Conservation (phyloP, 2,113 vertebrate species). For the Triplophysa dalaica region DNA sequence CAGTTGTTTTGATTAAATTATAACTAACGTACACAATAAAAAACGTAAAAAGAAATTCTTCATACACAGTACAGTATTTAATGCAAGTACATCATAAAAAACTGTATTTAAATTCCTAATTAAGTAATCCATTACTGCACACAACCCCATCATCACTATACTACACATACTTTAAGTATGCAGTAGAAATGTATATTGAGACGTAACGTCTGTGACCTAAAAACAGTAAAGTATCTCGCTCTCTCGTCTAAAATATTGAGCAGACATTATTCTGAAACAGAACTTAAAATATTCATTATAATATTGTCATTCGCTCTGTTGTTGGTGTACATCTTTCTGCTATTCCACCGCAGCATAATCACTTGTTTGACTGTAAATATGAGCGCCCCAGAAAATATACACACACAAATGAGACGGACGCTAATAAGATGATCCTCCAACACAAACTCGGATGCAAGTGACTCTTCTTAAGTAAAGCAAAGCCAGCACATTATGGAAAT, state of each 20-base stretch:
- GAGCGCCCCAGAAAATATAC: background rate
- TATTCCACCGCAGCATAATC: background rate
- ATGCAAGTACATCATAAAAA: too few relatives aligned
- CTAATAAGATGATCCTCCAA: conserved; percentile 14
- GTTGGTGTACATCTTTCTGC: background rate
- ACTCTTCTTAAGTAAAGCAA: conserved; percentile 9
- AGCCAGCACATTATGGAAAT: conserved; percentile 30
- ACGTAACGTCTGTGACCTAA: too few relatives aligned
- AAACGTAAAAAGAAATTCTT: too few relatives aligned
- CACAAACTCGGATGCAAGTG: background rate
- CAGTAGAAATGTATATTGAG: background rate
- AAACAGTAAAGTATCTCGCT: background rate
- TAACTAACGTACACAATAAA: too few relatives aligned
- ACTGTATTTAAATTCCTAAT: too few relatives aligned
- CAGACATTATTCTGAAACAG: too few relatives aligned
- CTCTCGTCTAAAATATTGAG: background rate
- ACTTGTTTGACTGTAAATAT: conserved; percentile 30
- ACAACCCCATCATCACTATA: background rate
- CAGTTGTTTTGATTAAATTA: too few relatives aligned
- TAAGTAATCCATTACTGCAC: too few relatives aligned
- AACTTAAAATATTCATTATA: too few relatives aligned
- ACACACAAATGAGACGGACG: background rate
- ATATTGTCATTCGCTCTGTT: too few relatives aligned
- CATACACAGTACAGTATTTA: too few relatives aligned
- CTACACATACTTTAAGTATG: background rate